phyloP scores from a whole-genome alignment of 2,888 invertebrate genomes.

The Eurois occulta region DNA sequence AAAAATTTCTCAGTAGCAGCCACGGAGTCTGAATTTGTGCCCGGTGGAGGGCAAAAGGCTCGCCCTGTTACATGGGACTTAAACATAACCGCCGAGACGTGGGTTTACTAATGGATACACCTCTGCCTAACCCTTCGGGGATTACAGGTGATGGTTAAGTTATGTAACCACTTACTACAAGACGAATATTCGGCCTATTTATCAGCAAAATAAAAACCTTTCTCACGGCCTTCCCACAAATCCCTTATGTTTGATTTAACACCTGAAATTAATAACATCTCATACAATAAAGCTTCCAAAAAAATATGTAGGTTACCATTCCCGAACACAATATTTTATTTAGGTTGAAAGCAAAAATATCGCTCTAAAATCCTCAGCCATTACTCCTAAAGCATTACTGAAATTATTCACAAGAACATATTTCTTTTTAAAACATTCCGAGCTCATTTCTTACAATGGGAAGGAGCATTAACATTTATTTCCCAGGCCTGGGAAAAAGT shows the following conservation, averaged over 20 bases:
- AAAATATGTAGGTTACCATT: slow-evolving; percentile 10
- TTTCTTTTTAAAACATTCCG: slow-evolving; percentile 47
- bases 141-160: background rate
- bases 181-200: background rate
- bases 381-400: slow-evolving; percentile 37
- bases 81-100: background rate
- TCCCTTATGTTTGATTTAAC: slow-evolving; percentile 5
- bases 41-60: background rate
- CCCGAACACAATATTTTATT: slow-evolving; percentile 18
- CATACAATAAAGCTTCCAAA: slow-evolving; percentile 1
- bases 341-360: slow-evolving; percentile 33
- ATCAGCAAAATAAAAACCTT: background rate
- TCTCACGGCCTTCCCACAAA: background rate
- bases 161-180: background rate
- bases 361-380: slow-evolving; percentile 30
- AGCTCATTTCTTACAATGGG: slow-evolving; percentile 42
- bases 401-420: slow-evolving; percentile 56
- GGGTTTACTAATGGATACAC: background rate
- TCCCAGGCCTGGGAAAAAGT: slow-evolving; percentile 47
- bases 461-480: slow-evolving; percentile 40
- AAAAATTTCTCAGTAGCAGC: background rate
- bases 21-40: background rate
- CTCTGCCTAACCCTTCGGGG: background rate
- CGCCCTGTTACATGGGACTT: background rate
- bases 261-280: slow-evolving; percentile 5